Evolutionary conservation across 1,140 invertebrate genomes (phyloP), one percentile per base, ranked within the genome.

Genomic region (Eufriesea mexicana): DNA sequence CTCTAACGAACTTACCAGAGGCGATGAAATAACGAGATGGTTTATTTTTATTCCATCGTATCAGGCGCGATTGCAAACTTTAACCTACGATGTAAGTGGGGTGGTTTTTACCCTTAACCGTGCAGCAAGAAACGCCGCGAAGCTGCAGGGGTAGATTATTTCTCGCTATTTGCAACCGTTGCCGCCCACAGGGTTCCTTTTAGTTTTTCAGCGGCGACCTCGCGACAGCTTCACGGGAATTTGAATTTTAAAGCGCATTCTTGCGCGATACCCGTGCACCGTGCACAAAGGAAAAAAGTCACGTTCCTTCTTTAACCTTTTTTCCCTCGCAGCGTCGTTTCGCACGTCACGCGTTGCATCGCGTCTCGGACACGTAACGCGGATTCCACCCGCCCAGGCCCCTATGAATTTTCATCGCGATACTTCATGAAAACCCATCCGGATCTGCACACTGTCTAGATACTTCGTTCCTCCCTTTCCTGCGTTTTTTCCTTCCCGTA

Each of bases 361-460:
- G 49, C 23, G 49, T 25, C 62, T 25, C 49, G 55, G 51, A 78
- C 64, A 47, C 35, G 64, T 77, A 67, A 77, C 75, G 49, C 49
- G n/a, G 35, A 57, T 68, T 70, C 64, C 18, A 57, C 12, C 25
- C 18, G 25, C 5, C 12, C 35, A 7, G 18, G 14, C 10, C 2
- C 51, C 76, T 55, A 78, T 78, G 75, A 78, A 78, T 78, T 78
- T 78, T 78, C 76, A 78, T 68, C 49, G 25, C 10, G n/a, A 68
- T 57, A 78, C 25, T 55, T 45, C 64, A n/a, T 45, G 42, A 45
- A 47, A 67, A 47, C 42, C 23, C 64, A 67, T 67, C 57, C 47
- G 35, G 16, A 42, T 42, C 9, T 28, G 49, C 59, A 18, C 12
- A 0, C 1, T 76, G 20, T 42, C 14, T 42, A 18, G 35, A 35